A percentile compares a stretch with the other conserved stretches of the same genome.
These are phyloP conservation scores for Tenthredo distinguenda DNA, from an alignment of 2,888 invertebrate species.

Conservation along the genomic window DNA sequence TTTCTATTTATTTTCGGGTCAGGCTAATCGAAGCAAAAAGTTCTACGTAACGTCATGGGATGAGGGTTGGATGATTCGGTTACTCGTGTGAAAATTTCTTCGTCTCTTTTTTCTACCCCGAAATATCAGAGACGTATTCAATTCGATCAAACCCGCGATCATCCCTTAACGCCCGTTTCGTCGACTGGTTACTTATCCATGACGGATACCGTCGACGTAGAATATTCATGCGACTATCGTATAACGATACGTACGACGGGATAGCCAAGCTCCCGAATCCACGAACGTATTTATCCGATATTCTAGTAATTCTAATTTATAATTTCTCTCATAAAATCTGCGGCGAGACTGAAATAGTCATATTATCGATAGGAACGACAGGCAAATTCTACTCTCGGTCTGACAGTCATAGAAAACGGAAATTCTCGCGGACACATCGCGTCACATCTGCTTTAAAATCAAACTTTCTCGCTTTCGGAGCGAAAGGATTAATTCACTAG, in stretches of 20 bases:
- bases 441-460: slow-evolving; percentile 2
- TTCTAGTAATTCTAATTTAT: neutral
- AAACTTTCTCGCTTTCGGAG: neutral
- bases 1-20: neutral
- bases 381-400: neutral
- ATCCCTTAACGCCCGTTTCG: neutral
- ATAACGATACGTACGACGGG: neutral
- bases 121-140: neutral
- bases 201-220: neutral
- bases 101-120: neutral
- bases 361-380: neutral
- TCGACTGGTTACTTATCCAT: neutral
- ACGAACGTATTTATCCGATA: neutral
- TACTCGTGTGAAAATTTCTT: neutral
- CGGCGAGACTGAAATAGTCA: neutral
- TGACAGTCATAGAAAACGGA: neutral
- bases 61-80: neutral
- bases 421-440: neutral
- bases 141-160: neutral
- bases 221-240: neutral
- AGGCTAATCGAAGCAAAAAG: neutral
- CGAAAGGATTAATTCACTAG: slow-evolving; percentile 22
- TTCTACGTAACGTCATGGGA: neutral
- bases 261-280: neutral
- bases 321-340: neutral